phyloP scores from a whole-genome alignment of 2,113 vertebrate genomes.

The Percina caprodes region DNA sequence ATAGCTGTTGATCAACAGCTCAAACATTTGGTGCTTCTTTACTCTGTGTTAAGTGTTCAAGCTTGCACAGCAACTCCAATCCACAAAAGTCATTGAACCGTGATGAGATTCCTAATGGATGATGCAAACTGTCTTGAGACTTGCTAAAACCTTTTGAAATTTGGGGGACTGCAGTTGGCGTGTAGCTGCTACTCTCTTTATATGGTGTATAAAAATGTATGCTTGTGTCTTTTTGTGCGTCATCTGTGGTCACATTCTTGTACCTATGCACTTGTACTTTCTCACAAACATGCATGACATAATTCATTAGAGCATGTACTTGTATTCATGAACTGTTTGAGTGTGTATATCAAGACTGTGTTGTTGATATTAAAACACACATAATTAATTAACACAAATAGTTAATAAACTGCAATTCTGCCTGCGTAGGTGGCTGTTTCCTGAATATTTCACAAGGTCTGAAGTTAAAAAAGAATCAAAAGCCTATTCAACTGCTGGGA shows the following conservation, averaged over 20 bases:
- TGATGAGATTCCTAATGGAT: constrained; percentile 4
- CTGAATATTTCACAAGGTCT: constrained; percentile 24
- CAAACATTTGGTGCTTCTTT: not conserved
- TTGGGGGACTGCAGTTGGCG: constrained; percentile 5
- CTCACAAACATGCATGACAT: not conserved
- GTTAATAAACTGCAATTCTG: constrained; percentile 5
- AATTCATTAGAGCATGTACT: not conserved
- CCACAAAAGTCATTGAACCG: constrained; percentile 20
- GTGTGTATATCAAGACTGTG: not conserved
- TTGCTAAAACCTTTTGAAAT: constrained; percentile 10
- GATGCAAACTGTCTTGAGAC: constrained; percentile 19
- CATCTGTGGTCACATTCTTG: not conserved
- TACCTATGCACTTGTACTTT: not conserved
- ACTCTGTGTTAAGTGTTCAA: not conserved
- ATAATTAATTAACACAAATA: too few relatives aligned
- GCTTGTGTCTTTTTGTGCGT: not conserved
- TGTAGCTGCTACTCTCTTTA: not conserved
- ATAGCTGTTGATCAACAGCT: not conserved
- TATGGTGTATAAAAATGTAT: not conserved
- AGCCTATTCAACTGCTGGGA: constrained; percentile 23
- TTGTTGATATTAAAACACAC: not conserved
- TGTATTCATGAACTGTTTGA: not conserved
- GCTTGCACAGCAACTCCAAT: constrained; percentile 14
- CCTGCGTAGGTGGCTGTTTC: not conserved
- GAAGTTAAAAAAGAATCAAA: constrained; percentile 11